phyloP scores from a whole-genome alignment of 2,797 vertebrate genomes.

The Sebastes kiyomatsui region DNA sequence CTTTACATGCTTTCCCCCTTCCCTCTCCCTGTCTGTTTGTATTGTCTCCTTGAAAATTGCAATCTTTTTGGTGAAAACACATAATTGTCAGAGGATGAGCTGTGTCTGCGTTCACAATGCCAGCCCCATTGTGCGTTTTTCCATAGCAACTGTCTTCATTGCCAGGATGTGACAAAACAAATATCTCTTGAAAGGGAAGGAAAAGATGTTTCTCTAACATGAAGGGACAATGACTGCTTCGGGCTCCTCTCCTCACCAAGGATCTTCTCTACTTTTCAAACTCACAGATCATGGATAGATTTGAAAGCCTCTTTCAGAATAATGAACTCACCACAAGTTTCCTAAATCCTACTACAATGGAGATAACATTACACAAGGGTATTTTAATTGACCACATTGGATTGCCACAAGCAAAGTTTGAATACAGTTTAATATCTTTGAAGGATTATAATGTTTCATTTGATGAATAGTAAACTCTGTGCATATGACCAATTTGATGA shows the following conservation, averaged over 20 bases:
- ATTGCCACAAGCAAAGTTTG: constrained; percentile 15
- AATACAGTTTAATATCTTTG: constrained; percentile 13
- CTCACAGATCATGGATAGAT: constrained; percentile 45
- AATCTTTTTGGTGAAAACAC: constrained; percentile 77
- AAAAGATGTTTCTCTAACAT: constrained; percentile 66
- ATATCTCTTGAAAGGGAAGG: constrained; percentile 71
- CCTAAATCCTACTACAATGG: constrained; percentile 37
- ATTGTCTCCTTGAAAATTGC: constrained; percentile 80
- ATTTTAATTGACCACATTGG: constrained; percentile 49
- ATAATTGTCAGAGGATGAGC: constrained; percentile 77
- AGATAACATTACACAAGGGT: constrained; percentile 26
- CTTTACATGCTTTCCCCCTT: constrained; percentile 64
- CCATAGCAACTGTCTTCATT: constrained; percentile 83
- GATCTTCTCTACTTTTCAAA: constrained; percentile 55
- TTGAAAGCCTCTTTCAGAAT: constrained; percentile 55
- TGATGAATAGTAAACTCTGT: neutral
- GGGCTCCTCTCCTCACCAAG: constrained; percentile 51
- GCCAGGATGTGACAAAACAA: constrained; percentile 79
- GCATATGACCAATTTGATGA: neutral
- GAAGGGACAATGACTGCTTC: constrained; percentile 66
- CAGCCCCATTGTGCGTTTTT: constrained; percentile 76
- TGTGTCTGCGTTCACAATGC: constrained; percentile 72
- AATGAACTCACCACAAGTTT: constrained; percentile 57
- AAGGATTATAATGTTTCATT: neutral
- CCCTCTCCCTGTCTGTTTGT: constrained; percentile 67